Evolutionary conservation across 2,888 invertebrate species (phyloP).

Genomic region (Hirtodrosophila histrioides): DNA sequence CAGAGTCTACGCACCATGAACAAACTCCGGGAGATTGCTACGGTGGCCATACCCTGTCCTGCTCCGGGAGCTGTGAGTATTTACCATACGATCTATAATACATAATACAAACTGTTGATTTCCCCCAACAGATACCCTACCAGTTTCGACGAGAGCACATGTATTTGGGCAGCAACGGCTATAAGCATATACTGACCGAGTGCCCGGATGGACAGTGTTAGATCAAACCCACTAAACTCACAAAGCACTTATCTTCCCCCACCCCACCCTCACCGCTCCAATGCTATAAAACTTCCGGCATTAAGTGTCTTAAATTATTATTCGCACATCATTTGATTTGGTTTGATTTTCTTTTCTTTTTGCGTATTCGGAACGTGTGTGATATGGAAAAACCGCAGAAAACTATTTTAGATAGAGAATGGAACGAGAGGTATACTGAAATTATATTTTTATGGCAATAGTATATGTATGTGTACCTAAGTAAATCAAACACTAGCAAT

Average conservation of each 20-base stretch:
- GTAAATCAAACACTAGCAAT: conserved; percentile 17
- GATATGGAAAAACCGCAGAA: conserved; percentile 62
- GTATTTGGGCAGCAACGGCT: conserved; percentile 84
- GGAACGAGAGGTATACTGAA: conserved; percentile 24
- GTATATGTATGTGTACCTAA: conserved; percentile 13
- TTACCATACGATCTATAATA: background rate
- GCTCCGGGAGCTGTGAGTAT: conserved; percentile 82
- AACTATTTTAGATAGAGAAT: conserved; percentile 66
- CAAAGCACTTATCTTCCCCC: no score
- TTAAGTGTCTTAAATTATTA: conserved; percentile 55
- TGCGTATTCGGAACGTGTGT: conserved; percentile 59
- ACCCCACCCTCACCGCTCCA: background rate
- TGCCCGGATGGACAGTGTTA: conserved; percentile 82
- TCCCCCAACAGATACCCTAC: conserved; percentile 80
- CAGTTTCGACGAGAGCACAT: conserved; percentile 84
- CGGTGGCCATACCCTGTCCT: conserved; percentile 84
- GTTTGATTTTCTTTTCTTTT: conserved; percentile 4
- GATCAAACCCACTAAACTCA: conserved; percentile 8
- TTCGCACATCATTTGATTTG: conserved; percentile 8
- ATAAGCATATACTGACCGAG: conserved; percentile 83
- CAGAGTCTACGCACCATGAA: conserved; percentile 83
- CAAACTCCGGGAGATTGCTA: conserved; percentile 83
- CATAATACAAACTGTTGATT: background rate
- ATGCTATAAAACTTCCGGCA: conserved; percentile 50
- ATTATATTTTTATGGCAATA: conserved; percentile 47